Evolutionary conservation across 2,113 vertebrate species (phyloP), one percentile per base, ranked within the genome.

Genomic region (Rhinichthys klamathensis): DNA sequence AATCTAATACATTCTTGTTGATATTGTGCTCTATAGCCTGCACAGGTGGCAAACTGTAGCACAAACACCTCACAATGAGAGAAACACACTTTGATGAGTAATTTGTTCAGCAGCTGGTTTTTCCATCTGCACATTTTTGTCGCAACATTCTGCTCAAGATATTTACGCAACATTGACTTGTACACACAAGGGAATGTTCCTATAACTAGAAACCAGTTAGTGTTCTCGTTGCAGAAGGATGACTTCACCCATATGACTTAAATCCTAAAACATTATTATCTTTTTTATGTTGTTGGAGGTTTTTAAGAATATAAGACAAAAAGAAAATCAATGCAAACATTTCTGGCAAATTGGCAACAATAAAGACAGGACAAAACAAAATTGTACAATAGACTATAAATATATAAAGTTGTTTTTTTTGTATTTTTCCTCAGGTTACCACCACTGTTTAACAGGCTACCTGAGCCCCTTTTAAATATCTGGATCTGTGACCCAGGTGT

Each of bases 101-200:
- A 84, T 84, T 46, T 49, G 58, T 72, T 44, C 54, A 30, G 49
- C 65, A 85, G 76, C 49, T 70, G 61, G 54, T 15, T 44, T 80
- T 13, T 79, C 44, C 65, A 78, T 70, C 65, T 85, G 76, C 30
- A 78, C 49, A 49, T 80, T 85, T 79, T 35, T 84, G 46, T 76
- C 4, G 2, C 32, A 80, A 30, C 25, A 2, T 8, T 61, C 32
- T 16, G 38, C 23, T 61, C 32, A 46, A 85, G 51, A 80, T 70
- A 80, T 69, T 80, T 70, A 80, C 5, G 25, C 30, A 13, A 35
- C 76, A 56, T 76, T 67, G 75, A 23, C 44, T 60, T 51, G 16
- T 72, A 72, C 15, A 18, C 74, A 79, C 35, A 67, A 25, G 46
- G 60, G 46, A 69, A 41, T 18, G 9, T 54, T 15, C 25, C 82